Percentiles rank a stretch among this genome's conserved stretches.
phyloP scores from a whole-genome alignment of 1,140 invertebrate genomes.

The Macrosteles quadrilineatus region DNA sequence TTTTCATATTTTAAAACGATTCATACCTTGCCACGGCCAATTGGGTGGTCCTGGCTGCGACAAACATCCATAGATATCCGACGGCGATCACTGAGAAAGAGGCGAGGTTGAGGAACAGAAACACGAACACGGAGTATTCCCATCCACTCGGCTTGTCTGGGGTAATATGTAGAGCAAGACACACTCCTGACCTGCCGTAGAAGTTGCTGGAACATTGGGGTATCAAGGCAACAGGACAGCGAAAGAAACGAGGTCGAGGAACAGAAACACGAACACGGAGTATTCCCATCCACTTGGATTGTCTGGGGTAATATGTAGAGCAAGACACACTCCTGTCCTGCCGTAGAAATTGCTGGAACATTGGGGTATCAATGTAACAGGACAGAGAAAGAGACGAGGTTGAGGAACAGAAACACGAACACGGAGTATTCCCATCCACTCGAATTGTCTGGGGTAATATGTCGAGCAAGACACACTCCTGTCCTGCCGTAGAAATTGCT shows the following conservation, averaged over 20 bases:
- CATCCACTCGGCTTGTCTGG: constrained; percentile 58
- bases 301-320: constrained; percentile 59
- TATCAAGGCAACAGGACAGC: no score
- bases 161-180: constrained; percentile 61
- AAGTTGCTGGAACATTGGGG: constrained; percentile 54
- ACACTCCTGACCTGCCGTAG: constrained; percentile 61
- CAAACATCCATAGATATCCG: constrained; percentile 61
- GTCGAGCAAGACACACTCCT: no score
- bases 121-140: constrained; percentile 62
- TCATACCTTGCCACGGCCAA: constrained; percentile 49
- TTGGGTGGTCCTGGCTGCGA: constrained; percentile 54
- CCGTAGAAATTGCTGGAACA: constrained; percentile 57
- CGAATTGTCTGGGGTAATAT: no score
- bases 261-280: constrained; percentile 60
- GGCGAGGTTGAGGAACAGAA: constrained; percentile 57
- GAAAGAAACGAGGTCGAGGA: constrained; percentile 57
- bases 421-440: no score
- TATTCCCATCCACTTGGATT: constrained; percentile 62
- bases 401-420: no score
- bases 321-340: constrained; percentile 60
- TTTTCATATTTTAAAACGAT: no score
- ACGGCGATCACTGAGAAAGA: constrained; percentile 57
- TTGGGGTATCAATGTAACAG: no score
- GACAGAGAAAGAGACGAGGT: no score
- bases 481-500: no score